Percentiles rank a stretch among this genome's conserved stretches.
Evolutionary conservation across 2,113 vertebrate species (phyloP).

Genomic region (Gambusia affinis): DNA sequence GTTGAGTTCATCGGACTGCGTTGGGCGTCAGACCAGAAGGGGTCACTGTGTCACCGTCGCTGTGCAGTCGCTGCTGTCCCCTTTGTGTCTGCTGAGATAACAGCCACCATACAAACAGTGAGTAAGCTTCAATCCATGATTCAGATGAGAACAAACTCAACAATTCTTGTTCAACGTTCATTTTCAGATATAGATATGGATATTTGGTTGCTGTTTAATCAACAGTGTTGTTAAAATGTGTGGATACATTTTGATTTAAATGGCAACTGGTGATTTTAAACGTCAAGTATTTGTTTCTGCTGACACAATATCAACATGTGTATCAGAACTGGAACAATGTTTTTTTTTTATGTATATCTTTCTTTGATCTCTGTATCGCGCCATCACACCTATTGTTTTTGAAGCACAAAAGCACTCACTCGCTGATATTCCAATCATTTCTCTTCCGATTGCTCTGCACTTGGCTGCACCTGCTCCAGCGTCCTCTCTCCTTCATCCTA

Average conservation of each 20-base stretch:
- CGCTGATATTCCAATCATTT: slow-evolving; percentile 75
- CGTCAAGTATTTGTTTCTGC: slow-evolving; percentile 36
- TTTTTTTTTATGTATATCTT: slow-evolving; percentile 36
- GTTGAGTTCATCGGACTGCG: slow-evolving; percentile 23
- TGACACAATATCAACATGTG: background rate
- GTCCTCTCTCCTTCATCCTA: slow-evolving; percentile 54
- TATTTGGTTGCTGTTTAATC: background rate
- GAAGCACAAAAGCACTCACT: slow-evolving; percentile 52
- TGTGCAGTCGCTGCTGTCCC: slow-evolving; percentile 20
- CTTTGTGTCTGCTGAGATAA: slow-evolving; percentile 24
- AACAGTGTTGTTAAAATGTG: background rate
- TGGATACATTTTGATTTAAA: slow-evolving; percentile 28
- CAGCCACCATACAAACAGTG: background rate
- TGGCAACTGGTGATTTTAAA: slow-evolving; percentile 22
- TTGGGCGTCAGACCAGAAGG: slow-evolving; percentile 74
- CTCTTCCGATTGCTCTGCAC: slow-evolving; percentile 70
- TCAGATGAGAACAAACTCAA: background rate
- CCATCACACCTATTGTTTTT: slow-evolving; percentile 31
- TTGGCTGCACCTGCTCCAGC: slow-evolving; percentile 74
- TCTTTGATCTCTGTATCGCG: slow-evolving; percentile 12
- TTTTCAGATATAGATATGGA: background rate
- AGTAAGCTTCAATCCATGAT: slow-evolving; percentile 1
- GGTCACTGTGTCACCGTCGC: slow-evolving; percentile 73
- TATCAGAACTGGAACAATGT: slow-evolving; percentile 36
- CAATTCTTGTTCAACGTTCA: background rate